phyloP scores from a whole-genome alignment of 2,113 vertebrate species.

The Eupsittula cactorum region DNA sequence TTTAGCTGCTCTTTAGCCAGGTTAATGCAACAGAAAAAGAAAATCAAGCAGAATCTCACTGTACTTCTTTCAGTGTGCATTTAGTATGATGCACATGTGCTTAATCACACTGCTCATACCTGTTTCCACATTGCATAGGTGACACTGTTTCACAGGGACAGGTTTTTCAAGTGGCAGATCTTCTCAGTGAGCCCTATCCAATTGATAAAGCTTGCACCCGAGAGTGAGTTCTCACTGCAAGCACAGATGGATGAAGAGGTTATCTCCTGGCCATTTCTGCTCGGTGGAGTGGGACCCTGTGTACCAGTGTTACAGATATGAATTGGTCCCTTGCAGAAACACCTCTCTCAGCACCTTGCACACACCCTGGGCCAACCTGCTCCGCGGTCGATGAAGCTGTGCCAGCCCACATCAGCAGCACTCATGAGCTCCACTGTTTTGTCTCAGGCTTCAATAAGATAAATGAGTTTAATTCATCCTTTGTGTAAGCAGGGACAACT shows the following conservation, averaged over 20 bases:
- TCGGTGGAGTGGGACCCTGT: fast-evolving
- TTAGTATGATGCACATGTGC: fast-evolving
- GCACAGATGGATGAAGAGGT: background rate
- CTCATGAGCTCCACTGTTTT: background rate
- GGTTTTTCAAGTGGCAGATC: background rate
- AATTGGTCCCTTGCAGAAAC: background rate
- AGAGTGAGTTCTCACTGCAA: fast-evolving
- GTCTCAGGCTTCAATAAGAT: slow-evolving; percentile 10
- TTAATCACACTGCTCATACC: background rate
- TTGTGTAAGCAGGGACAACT: slow-evolving; percentile 9
- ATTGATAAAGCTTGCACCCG: background rate
- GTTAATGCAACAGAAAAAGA: background rate
- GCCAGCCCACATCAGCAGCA: background rate
- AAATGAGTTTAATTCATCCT: slow-evolving; percentile 56
- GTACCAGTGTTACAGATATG: background rate
- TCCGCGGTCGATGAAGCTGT: background rate
- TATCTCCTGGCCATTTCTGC: background rate
- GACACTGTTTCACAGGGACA: background rate
- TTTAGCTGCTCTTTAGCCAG: background rate
- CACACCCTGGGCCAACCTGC: background rate
- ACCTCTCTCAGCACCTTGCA: background rate
- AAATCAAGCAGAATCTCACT: background rate
- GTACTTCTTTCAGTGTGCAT: background rate
- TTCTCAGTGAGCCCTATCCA: background rate
- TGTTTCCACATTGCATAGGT: background rate